These are phyloP conservation scores for Silurus lanzhouensis DNA, from an alignment of 2,797 vertebrate species.

Conservation along the genomic window DNA sequence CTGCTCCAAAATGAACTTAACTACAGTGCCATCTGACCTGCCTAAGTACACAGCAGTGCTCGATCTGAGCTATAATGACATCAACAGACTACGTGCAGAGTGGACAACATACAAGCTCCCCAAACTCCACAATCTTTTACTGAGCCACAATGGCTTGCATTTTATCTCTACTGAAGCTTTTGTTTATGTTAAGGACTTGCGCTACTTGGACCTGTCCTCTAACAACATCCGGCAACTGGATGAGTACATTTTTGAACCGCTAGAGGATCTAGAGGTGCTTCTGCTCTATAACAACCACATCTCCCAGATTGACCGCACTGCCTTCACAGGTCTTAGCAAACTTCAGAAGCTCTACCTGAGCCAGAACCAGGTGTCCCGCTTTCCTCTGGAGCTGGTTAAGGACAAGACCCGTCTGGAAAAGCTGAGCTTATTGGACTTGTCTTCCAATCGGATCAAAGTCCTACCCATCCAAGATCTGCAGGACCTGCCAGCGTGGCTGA, in stretches of 20 bases:
- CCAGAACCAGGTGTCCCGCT: conserved; percentile 89
- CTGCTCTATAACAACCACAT: conserved; percentile 94
- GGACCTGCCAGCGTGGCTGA: conserved; percentile 86
- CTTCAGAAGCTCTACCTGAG: conserved; percentile 95
- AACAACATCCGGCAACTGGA: conserved; percentile 83
- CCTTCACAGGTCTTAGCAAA: conserved; percentile 81
- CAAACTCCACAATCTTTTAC: conserved; percentile 88
- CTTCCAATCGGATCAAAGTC: conserved; percentile 87
- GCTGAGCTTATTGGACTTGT: conserved; percentile 88
- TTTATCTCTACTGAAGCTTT: conserved; percentile 95
- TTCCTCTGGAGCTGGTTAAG: conserved; percentile 88
- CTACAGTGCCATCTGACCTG: conserved; percentile 73
- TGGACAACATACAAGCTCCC: conserved; percentile 82
- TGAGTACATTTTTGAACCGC: conserved; percentile 87
- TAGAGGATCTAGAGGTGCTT: conserved; percentile 86
- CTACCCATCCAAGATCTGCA: conserved; percentile 81
- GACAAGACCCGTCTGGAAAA: conserved; percentile 82
- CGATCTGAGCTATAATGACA: conserved; percentile 92
- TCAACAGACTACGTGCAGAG: conserved; percentile 80
- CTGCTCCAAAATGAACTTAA: conserved; percentile 90
- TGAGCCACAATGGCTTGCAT: conserved; percentile 87
- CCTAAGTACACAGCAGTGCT: conserved; percentile 85
- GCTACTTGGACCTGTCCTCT: conserved; percentile 92
- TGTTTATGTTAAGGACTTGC: conserved; percentile 80
- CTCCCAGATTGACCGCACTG: conserved; percentile 82